Base-by-base conservation (phyloP, 2,888 invertebrate genomes). In the Phengaris arion region DNA sequence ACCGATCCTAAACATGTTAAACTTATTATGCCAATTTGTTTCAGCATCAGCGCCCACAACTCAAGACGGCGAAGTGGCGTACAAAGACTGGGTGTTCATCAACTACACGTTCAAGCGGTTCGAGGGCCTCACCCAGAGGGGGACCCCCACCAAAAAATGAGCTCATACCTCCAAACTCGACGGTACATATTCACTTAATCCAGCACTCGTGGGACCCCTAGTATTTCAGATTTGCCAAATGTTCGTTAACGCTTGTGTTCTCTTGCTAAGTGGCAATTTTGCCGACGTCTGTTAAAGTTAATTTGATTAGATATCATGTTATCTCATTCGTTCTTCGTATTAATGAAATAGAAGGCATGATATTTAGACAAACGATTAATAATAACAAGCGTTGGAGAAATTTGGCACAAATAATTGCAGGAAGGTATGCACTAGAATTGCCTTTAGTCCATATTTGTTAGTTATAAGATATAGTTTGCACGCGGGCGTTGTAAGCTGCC, bases 31-130 rank as follows among this genome's bases (percentile, higher is more conserved):
- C 74, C 69, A 76, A 64, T 78, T 76, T 76, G 70, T 79, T 80
- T 72, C 93, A 97, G 97, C 97, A 84, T 96, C 98, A 78, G 97
- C 98, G 79, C 97, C 98, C 59, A 95, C 97, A 86, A 96, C 97
- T 77, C 97, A 98, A 92, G 98, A 98, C 86, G 98, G 98, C 79
- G 98, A 98, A 91, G 96, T 96, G 80, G 97, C 97, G 84, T 97
- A 98, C 92, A 99, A 99, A 94, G 99, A 99, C 95, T 99, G 99
- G 98, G 99, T 99, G 82, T 99, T 99, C 93, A 99, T 99, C 88
- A 99, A 99, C 94, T 99, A 99, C 94, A 99, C 99, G 79, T 99
- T 99, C 95, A 99, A 99, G 91, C 95, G 99, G 82, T 99, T 99
- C 93, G 99, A 99, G 93, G 99, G 98, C 51, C 95, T 99, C 80